Evolutionary conservation across 2,888 invertebrate genomes (phyloP).

Genomic region (Venusia cambrica): DNA sequence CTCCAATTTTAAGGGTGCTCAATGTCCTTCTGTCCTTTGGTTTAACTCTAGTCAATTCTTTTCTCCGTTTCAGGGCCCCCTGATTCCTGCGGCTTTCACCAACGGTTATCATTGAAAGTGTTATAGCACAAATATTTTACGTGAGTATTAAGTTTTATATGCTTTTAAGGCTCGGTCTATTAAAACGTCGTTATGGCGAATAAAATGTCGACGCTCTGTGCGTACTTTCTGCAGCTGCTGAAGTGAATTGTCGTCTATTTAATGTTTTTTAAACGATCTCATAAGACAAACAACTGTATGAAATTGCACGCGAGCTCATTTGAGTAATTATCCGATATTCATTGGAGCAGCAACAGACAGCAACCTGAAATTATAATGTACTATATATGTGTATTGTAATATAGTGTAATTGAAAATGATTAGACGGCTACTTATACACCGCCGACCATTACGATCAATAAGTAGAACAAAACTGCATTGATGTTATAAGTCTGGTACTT

Average conservation of each 20-base stretch:
- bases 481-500: no score
- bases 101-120: conserved; percentile 97
- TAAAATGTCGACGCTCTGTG: conserved; percentile 45
- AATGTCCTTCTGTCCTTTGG: conserved; percentile 23
- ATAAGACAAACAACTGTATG: conserved; percentile 32
- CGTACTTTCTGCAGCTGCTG: conserved; percentile 49
- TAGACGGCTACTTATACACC: conserved; percentile 16
- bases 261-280: conserved; percentile 50
- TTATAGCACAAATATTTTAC: conserved; percentile 79
- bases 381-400: no score
- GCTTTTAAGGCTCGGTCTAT: conserved; percentile 52
- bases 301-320: conserved; percentile 25
- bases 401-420: conserved; percentile 17
- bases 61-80: conserved; percentile 90
- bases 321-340: conserved; percentile 12
- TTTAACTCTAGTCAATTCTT: conserved; percentile 24
- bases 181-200: conserved; percentile 62
- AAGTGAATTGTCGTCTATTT: conserved; percentile 48
- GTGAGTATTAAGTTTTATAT: conserved; percentile 70
- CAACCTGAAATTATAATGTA: conserved; percentile 14
- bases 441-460: conserved; percentile 15
- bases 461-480: no score
- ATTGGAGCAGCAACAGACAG: conserved; percentile 18
- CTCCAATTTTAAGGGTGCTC: conserved; percentile 36
- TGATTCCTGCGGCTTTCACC: conserved; percentile 99